A percentile compares a stretch with the other conserved stretches of the same genome.
Evolutionary conservation across 2,113 vertebrate genomes (phyloP).

Genomic region (Rhynchomys soricoides): DNA sequence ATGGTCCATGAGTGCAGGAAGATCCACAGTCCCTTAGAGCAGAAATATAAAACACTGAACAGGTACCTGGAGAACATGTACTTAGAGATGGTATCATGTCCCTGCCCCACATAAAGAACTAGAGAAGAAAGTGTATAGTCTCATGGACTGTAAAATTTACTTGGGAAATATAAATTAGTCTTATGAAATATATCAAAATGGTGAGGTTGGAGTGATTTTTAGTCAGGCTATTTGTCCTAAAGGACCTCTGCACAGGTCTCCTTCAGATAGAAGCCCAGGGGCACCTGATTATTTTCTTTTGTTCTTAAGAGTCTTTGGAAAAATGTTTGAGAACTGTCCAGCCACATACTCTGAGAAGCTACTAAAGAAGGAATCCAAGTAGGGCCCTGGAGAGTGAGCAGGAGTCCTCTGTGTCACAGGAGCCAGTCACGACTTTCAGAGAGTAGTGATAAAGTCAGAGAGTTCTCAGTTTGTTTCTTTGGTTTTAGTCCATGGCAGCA

Average conservation of each 20-base stretch:
- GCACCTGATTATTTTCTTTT: background rate
- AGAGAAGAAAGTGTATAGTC: background rate
- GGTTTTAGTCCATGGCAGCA: background rate
- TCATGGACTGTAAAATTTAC: background rate
- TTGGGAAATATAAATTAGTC: background rate
- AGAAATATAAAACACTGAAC: background rate
- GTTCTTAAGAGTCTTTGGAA: background rate
- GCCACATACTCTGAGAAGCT: background rate
- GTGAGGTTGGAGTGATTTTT: background rate
- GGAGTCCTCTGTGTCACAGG: background rate
- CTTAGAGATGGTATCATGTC: background rate
- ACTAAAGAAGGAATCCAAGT: background rate
- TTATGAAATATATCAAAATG: background rate
- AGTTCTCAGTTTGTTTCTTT: background rate
- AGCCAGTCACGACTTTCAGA: background rate
- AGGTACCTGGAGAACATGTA: background rate
- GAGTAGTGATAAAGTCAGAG: background rate
- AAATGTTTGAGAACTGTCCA: background rate
- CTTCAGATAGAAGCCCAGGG: background rate
- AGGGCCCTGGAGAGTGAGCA: background rate
- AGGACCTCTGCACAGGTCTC: background rate
- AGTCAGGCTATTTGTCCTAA: background rate
- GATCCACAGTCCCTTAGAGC: background rate
- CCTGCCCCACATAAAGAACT: background rate
- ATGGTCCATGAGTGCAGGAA: too few relatives aligned